A percentile compares a stretch with the other conserved stretches of the same genome.
phyloP scores from a whole-genome alignment of 2,888 invertebrate species.

The Tinea trinotella region DNA sequence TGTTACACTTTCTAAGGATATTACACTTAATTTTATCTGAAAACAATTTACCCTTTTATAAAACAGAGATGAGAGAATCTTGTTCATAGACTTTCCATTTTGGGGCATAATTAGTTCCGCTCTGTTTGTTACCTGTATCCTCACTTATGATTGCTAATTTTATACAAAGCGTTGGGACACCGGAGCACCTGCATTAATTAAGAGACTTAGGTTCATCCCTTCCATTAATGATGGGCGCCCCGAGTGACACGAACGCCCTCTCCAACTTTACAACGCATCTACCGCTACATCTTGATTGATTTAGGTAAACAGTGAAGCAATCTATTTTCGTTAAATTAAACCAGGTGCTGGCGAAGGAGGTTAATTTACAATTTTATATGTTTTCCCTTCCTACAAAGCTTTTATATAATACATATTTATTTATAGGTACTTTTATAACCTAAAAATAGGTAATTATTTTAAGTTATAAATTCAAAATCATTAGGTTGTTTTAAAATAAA shows the following conservation, averaged over 20 bases:
- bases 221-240: slow-evolving; percentile 35
- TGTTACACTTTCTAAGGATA: no score
- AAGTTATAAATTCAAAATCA: no score
- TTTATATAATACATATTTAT: slow-evolving; percentile 1
- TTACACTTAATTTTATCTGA: background rate
- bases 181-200: slow-evolving; percentile 45
- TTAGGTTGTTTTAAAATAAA: no score
- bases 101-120: slow-evolving; percentile 10
- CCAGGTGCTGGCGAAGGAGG: slow-evolving; percentile 23
- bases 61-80: background rate
- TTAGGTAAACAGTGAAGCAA: slow-evolving; percentile 37
- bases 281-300: slow-evolving; percentile 39
- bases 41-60: background rate
- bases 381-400: background rate
- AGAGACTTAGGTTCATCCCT: slow-evolving; percentile 38
- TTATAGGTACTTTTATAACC: no score
- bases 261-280: slow-evolving; percentile 19
- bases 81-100: background rate
- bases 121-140: slow-evolving; percentile 13
- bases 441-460: no score
- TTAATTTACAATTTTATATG: background rate
- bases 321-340: slow-evolving; percentile 31
- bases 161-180: slow-evolving; percentile 29
- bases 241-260: slow-evolving; percentile 19
- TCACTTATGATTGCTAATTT: slow-evolving; percentile 18